These are phyloP conservation scores for Onchidella celtica DNA, from an alignment of 2,888 invertebrate species.

Conservation along the genomic window DNA sequence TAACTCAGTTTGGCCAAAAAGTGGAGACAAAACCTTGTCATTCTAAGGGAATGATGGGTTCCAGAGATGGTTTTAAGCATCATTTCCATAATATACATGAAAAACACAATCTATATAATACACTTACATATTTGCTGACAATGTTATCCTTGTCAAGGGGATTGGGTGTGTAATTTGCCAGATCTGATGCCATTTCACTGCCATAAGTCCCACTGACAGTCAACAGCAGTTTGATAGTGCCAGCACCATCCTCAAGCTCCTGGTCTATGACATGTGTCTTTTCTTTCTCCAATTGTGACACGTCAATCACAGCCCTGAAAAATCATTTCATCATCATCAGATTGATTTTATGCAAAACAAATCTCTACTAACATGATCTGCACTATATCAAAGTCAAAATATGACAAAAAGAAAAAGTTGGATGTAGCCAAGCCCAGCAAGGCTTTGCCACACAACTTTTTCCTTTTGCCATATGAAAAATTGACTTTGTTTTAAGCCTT, in stretches of 20 bases:
- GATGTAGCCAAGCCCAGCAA: too few species aligned
- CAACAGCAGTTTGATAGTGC: slow-evolving; percentile 89
- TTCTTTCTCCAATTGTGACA: slow-evolving; percentile 91
- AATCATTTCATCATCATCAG: too few species aligned
- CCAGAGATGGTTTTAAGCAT: not conserved
- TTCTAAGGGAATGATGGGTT: too few species aligned
- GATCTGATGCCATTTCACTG: slow-evolving; percentile 92
- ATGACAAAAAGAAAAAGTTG: too few species aligned
- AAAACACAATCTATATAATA: not conserved
- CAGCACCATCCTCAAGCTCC: slow-evolving; percentile 93
- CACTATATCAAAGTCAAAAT: too few species aligned
- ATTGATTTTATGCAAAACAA: too few species aligned
- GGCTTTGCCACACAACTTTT: too few species aligned
- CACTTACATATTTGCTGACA: slow-evolving; percentile 86
- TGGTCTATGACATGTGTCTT: slow-evolving; percentile 94
- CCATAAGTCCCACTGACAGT: slow-evolving; percentile 97
- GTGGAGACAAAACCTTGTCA: too few species aligned
- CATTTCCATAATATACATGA: not conserved
- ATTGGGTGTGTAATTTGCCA: slow-evolving; percentile 91
- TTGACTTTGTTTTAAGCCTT: too few species aligned
- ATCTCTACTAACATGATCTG: too few species aligned
- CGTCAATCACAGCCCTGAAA: slow-evolving; percentile 90
- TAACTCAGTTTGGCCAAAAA: too few species aligned
- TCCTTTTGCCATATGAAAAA: too few species aligned
- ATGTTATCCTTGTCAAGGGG: slow-evolving; percentile 86